Base-by-base conservation (phyloP, 2,888 invertebrate species). In the Nowickia ferox region DNA sequence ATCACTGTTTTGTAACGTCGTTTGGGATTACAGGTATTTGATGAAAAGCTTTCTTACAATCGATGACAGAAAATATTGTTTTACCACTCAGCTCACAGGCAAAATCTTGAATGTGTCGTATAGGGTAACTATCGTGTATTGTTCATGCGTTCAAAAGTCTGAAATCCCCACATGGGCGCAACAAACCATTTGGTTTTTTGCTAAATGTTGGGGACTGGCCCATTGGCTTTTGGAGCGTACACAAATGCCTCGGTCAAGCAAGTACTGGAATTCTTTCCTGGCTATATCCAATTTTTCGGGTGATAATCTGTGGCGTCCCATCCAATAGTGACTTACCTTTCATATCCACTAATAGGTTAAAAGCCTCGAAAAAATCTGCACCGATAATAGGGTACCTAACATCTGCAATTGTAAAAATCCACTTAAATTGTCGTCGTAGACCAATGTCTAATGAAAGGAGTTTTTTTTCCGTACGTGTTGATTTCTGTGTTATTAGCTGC, bases 161-260 rank as follows among this genome's bases (percentile, higher is more conserved):
- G 65, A 90, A 91, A 55, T 92, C 90, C 0, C 91, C 91, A 59
- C 91, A 90, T 0, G 90, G 89, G 9, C 91, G 65, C 90, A 90
- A 91, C 2, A 76, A 74, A 0, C 87, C 87, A 9, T 87, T 71
- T 51, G n/a, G n/a, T n/a, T n/a, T n/a, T n/a, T n/a, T n/a, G n/a
- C n/a, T n/a, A n/a, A n/a, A n/a, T n/a, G n/a, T n/a, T n/a, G n/a
- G n/a, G n/a, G n/a, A n/a, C n/a, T n/a, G n/a, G n/a, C n/a, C n/a
- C n/a, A n/a, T n/a, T n/a, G n/a, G n/a, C n/a, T n/a, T n/a, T n/a
- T n/a, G n/a, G n/a, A n/a, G n/a, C n/a, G n/a, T n/a, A n/a, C n/a
- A 2, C 2, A 1, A 22, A 22, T 22, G 22, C 1, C 1, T 22
- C 2, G 1, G 22, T 1, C 22, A 2, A 22, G 22, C 22, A 22